phyloP scores from a whole-genome alignment of 1,140 invertebrate genomes.

The Lepidostoma basale region DNA sequence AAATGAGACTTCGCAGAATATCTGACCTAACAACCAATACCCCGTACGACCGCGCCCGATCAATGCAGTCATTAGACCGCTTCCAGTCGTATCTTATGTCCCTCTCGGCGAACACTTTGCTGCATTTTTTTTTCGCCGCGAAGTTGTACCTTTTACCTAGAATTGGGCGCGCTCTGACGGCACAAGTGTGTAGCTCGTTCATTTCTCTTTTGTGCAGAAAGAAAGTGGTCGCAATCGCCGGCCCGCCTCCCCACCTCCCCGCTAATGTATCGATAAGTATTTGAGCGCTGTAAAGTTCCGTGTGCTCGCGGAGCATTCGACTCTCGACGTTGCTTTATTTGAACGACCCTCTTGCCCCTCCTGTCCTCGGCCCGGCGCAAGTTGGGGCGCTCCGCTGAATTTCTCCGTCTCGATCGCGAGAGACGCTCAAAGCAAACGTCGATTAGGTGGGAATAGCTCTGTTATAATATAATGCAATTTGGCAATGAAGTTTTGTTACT shows the following conservation, averaged over 20 bases:
- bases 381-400: constrained; percentile 2
- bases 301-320: constrained; percentile 8
- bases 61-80: no score
- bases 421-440: constrained; percentile 5
- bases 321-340: constrained; percentile 18
- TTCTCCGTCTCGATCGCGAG: constrained; percentile 13
- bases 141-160: constrained; percentile 5
- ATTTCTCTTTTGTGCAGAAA: constrained; percentile 40
- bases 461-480: constrained; percentile 16
- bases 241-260: constrained; percentile 34
- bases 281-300: constrained; percentile 30
- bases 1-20: no score
- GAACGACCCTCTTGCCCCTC: constrained; percentile 4
- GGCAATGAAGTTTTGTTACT: background rate
- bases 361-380: background rate
- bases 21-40: no score
- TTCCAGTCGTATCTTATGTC: background rate
- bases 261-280: constrained; percentile 37
- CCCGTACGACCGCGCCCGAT: no score
- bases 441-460: constrained; percentile 9
- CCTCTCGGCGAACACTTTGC: background rate
- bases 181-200: constrained; percentile 7
- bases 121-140: constrained; percentile 11
- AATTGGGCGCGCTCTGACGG: constrained; percentile 1
- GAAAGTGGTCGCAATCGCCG: constrained; percentile 34